phyloP scores from a whole-genome alignment of 1,140 invertebrate species.

The Trichonephila inaurata region DNA sequence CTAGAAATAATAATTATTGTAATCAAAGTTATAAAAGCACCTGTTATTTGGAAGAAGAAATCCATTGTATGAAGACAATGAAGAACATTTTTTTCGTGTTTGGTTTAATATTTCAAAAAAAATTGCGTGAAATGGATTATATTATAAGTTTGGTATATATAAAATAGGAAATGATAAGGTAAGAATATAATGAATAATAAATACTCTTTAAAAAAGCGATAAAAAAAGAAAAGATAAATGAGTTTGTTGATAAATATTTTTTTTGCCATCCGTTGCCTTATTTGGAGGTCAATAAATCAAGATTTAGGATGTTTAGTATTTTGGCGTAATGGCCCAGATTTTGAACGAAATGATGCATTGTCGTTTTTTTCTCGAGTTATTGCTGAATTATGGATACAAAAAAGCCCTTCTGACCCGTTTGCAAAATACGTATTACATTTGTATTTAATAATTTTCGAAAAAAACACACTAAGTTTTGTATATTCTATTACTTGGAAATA shows the following conservation, averaged over 20 bases:
- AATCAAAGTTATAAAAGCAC: constrained; percentile 1
- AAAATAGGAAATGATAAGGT: not conserved
- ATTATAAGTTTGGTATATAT: not conserved
- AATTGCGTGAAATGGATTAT: not conserved
- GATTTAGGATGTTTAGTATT: not conserved
- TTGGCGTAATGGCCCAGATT: not conserved
- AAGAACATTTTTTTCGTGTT: not conserved
- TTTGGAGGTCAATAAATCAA: constrained; percentile 3
- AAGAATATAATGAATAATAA: not conserved
- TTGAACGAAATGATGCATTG: not conserved
- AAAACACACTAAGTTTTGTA: too few relatives aligned
- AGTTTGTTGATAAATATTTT: not conserved
- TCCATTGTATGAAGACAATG: not conserved
- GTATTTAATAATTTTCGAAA: too few relatives aligned
- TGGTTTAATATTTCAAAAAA: not conserved
- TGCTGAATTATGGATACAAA: not conserved
- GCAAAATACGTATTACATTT: not conserved
- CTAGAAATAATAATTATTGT: not conserved
- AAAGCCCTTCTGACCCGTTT: not conserved
- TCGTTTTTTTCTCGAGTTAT: not conserved
- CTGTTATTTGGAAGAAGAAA: not conserved
- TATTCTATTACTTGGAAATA: too few relatives aligned
- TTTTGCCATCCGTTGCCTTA: not conserved
- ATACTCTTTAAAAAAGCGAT: not conserved
- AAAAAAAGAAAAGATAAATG: not conserved